Evolutionary conservation across 2,888 invertebrate genomes (phyloP).

Genomic region (Odontomyia ornata): DNA sequence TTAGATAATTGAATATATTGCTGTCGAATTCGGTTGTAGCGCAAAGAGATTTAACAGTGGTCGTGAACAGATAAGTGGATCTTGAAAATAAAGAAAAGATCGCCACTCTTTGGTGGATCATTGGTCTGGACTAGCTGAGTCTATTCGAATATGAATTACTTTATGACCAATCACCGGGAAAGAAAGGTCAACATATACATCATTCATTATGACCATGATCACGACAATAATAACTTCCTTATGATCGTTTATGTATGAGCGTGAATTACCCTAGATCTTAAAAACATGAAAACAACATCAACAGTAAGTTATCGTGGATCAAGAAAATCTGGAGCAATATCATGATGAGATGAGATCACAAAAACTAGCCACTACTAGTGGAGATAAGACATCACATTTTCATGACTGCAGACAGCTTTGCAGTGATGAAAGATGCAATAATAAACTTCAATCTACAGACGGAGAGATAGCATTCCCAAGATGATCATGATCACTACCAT

Average conservation of each 20-base stretch:
- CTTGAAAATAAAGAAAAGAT: background rate
- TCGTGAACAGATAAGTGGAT: no score
- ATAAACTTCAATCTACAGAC: no score
- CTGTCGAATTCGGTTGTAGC: no score
- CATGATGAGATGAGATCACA: background rate
- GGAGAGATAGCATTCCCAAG: background rate
- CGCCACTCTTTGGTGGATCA: background rate
- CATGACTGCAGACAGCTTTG: background rate
- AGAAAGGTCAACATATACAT: background rate
- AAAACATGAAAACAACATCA: background rate
- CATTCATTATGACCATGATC: background rate
- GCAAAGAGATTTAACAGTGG: no score
- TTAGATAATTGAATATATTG: no score
- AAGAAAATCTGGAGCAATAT: constrained; percentile 18
- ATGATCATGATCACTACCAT: background rate
- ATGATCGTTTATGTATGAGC: background rate
- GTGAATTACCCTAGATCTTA: background rate
- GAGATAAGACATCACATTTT: no score
- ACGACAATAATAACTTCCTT: background rate
- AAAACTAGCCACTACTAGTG: no score
- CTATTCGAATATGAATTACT: no score
- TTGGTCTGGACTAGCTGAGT: no score
- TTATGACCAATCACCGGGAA: background rate
- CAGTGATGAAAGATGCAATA: background rate
- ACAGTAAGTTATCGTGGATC: background rate